A percentile compares a stretch with the other conserved stretches of the same genome.
Conservation (phyloP, 2,888 invertebrate genomes). For the Hymenopus coronatus region DNA sequence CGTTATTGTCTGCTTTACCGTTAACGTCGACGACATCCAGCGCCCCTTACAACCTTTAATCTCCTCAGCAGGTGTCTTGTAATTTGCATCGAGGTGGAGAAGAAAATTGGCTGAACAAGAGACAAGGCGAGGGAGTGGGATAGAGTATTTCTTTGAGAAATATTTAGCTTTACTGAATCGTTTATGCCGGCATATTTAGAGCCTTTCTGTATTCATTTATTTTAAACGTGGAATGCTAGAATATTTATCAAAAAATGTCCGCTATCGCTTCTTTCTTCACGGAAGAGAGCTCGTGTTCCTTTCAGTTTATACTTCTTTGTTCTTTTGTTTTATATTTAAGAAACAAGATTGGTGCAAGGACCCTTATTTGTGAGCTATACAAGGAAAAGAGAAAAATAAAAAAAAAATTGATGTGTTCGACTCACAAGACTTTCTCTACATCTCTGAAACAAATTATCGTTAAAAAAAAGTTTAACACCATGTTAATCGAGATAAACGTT, state of each 20-base stretch:
- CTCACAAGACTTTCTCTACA: no score
- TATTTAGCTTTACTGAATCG: not conserved
- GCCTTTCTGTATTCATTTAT: not conserved
- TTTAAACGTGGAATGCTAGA: not conserved
- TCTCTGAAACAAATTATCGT: no score
- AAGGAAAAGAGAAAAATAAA: no score
- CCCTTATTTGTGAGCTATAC: no score
- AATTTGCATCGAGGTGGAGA: not conserved
- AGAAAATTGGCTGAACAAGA: not conserved
- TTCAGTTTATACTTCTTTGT: not conserved
- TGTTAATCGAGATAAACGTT: no score
- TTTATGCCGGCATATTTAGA: not conserved
- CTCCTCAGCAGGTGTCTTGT: not conserved
- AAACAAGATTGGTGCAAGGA: no score
- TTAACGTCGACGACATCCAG: not conserved
- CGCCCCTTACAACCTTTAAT: not conserved
- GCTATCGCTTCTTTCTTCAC: not conserved
- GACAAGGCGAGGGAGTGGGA: not conserved
- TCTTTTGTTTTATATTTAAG: not conserved
- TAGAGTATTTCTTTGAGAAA: not conserved
- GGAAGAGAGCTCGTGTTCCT: not conserved
- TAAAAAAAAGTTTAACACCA: no score
- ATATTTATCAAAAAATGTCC: not conserved
- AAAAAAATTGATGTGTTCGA: no score
- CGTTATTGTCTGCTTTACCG: not conserved